phyloP scores from a whole-genome alignment of 2,888 invertebrate genomes.

The Drosophila pegasa region DNA sequence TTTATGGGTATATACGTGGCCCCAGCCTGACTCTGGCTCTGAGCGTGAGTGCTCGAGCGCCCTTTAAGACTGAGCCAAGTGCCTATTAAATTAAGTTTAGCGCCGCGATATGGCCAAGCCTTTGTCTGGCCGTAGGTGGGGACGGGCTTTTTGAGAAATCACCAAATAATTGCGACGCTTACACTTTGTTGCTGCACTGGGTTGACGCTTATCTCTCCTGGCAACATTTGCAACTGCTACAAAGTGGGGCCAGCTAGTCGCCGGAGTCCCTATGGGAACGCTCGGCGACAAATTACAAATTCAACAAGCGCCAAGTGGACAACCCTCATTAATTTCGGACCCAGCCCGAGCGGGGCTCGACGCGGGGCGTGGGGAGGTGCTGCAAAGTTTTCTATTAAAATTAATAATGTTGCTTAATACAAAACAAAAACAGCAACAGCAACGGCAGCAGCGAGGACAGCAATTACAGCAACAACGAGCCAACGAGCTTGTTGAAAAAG shows the following conservation, averaged over 20 bases:
- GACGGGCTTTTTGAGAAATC: constrained; percentile 65
- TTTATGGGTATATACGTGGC: constrained; percentile 61
- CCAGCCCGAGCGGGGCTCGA: constrained; percentile 4
- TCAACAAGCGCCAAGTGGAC: constrained; percentile 82
- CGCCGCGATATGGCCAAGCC: constrained; percentile 76
- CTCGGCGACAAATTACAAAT: constrained; percentile 77
- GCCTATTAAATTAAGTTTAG: constrained; percentile 79
- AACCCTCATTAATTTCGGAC: constrained; percentile 78
- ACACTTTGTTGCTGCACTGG: constrained; percentile 76
- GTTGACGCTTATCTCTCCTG: constrained; percentile 71
- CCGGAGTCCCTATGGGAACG: constrained; percentile 72
- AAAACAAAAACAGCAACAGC: constrained; percentile 46
- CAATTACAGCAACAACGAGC: constrained; percentile 50
- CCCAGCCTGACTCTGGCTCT: constrained; percentile 63
- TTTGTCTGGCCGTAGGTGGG: constrained; percentile 47
- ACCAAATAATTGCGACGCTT: constrained; percentile 80
- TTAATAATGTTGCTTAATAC: constrained; percentile 79
- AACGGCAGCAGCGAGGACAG: constrained; percentile 37
- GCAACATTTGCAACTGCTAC: constrained; percentile 71
- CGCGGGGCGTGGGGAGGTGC: constrained; percentile 1
- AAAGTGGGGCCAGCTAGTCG: constrained; percentile 49
- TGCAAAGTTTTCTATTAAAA: constrained; percentile 81
- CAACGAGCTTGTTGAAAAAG: constrained; percentile 61
- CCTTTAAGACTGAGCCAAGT: constrained; percentile 74
- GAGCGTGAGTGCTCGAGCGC: constrained; percentile 57